Evolutionary conservation across 2,113 vertebrate genomes (phyloP).

Genomic region (Martes martes): DNA sequence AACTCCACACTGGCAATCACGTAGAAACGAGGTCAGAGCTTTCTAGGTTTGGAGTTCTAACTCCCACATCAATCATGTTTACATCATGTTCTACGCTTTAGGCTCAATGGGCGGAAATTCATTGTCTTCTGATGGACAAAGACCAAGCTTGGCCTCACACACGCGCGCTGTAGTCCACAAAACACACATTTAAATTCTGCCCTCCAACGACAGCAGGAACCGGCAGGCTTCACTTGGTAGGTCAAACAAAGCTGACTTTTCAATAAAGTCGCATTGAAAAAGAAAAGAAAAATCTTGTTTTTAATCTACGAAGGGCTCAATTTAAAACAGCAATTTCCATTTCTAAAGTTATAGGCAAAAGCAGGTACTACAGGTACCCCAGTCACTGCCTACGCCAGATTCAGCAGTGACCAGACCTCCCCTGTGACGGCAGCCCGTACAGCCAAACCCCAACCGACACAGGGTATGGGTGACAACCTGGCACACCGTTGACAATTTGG

Average conservation of each 20-base stretch:
- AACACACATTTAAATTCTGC: background rate
- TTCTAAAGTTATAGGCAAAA: background rate
- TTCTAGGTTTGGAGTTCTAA: background rate
- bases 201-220: background rate
- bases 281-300: background rate
- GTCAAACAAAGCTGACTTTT: background rate
- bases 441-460: background rate
- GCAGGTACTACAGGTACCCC: fast-evolving
- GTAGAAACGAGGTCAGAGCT: background rate
- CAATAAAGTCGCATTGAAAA: background rate
- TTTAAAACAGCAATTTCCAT: background rate
- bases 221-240: background rate
- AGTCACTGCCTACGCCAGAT: background rate
- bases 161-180: fast-evolving
- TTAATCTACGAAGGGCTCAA: background rate
- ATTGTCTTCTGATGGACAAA: background rate
- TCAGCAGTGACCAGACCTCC: background rate
- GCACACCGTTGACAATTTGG: background rate
- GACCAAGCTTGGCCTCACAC: background rate
- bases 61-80: background rate
- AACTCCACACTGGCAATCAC: background rate
- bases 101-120: background rate
- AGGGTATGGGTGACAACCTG: fast-evolving
- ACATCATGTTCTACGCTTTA: background rate
- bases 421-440: fast-evolving